Conservation (phyloP, 2,113 vertebrate species). For the Chloroceryle aenea region DNA sequence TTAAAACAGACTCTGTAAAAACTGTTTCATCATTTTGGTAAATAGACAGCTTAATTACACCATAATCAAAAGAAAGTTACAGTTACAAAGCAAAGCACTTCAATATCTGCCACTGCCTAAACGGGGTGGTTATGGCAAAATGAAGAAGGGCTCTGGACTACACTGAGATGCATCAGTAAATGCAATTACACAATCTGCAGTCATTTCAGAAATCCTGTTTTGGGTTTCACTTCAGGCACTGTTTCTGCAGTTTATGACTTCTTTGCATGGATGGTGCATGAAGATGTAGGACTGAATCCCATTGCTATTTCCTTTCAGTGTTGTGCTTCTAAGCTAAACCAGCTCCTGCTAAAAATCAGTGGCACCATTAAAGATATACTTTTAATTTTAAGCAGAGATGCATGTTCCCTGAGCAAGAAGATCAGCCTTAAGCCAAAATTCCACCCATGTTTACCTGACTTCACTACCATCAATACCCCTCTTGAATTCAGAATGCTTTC, state of each 20-base stretch:
- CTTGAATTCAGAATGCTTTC: background rate
- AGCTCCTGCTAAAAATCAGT: background rate
- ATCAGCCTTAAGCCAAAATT: background rate
- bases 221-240: background rate
- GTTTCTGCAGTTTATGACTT: background rate
- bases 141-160: background rate
- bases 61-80: background rate
- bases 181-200: background rate
- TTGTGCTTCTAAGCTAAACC: background rate
- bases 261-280: background rate
- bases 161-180: background rate
- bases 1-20: background rate
- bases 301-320: background rate
- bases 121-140: background rate
- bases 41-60: background rate
- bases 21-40: background rate
- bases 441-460: background rate
- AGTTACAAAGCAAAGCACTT: background rate
- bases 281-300: background rate
- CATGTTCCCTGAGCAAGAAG: background rate
- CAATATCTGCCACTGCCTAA: background rate
- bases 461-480: background rate
- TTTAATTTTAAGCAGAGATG: background rate
- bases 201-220: background rate
- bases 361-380: background rate